Evolutionary conservation across 2,113 vertebrate species (phyloP).

Genomic region (Campylorhamphus procurvoides): DNA sequence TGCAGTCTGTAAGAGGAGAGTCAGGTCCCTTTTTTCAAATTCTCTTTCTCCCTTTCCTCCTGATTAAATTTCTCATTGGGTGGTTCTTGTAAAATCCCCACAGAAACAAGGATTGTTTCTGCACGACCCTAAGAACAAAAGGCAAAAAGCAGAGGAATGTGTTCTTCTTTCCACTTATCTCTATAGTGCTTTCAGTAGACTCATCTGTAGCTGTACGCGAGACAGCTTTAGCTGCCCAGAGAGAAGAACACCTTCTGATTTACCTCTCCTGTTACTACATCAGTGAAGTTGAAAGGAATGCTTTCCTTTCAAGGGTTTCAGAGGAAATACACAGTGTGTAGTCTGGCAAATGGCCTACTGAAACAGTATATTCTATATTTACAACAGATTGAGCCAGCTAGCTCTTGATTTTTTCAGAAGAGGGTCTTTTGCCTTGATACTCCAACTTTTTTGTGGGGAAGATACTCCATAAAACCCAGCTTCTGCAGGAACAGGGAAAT

Average conservation of each 20-base stretch:
- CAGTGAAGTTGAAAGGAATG: not conserved
- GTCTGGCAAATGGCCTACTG: not conserved
- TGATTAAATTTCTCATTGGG: not conserved
- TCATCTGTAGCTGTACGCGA: not conserved
- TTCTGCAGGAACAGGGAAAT: not conserved
- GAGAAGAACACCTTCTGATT: not conserved
- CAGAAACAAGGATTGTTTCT: not conserved
- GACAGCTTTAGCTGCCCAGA: not conserved
- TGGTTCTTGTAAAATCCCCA: not conserved
- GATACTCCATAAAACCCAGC: not conserved
- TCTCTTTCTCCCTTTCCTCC: not conserved
- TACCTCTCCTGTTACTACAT: not conserved
- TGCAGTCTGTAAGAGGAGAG: not conserved
- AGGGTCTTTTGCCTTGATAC: not conserved
- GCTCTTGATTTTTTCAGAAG: not conserved
- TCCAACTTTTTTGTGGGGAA: not conserved
- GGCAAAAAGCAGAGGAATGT: not conserved
- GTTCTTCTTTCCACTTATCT: not conserved
- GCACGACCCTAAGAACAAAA: not conserved
- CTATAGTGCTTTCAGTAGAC: not conserved
- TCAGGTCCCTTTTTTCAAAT: not conserved
- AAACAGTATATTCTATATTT: not conserved
- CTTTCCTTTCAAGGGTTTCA: not conserved
- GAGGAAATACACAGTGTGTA: not conserved
- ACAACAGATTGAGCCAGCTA: not conserved